A percentile compares a stretch with the other conserved stretches of the same genome.
These are phyloP conservation scores for Scolopax mira DNA, from an alignment of 2,113 vertebrate species.

Conservation along the genomic window DNA sequence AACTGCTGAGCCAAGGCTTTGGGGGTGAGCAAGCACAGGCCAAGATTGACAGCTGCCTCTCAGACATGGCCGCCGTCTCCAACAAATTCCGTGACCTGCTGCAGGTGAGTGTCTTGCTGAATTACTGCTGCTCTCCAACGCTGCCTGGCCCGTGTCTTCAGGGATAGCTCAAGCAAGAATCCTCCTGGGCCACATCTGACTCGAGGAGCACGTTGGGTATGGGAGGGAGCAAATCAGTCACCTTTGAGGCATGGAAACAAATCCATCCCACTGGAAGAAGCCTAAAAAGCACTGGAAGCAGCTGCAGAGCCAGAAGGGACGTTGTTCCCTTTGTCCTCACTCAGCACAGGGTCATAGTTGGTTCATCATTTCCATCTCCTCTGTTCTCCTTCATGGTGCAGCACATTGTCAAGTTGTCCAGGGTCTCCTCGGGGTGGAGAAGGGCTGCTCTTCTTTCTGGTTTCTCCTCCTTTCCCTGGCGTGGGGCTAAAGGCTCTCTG, in stretches of 20 bases:
- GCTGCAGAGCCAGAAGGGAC: constrained; percentile 25
- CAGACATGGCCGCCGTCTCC: constrained; percentile 90
- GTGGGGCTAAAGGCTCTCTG: background rate
- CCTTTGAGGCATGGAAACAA: background rate
- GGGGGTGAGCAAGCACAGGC: constrained; percentile 87
- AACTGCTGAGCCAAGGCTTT: constrained; percentile 87
- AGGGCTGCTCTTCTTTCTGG: background rate
- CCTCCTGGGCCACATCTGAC: background rate
- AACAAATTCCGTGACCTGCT: constrained; percentile 93
- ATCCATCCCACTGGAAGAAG: background rate
- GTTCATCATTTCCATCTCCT: background rate
- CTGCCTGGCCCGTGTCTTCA: background rate
- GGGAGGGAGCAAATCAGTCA: background rate
- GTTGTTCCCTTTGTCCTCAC: background rate
- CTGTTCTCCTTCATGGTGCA: background rate
- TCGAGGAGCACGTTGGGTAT: background rate
- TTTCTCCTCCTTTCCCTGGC: background rate
- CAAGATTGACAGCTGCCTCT: constrained; percentile 97
- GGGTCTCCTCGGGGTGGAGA: background rate
- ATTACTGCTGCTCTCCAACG: background rate
- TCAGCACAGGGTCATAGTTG: background rate
- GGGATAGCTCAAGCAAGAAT: background rate
- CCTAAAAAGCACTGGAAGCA: background rate
- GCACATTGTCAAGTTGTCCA: background rate
- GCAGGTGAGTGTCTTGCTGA: constrained; percentile 79